phyloP scores from a whole-genome alignment of 2,888 invertebrate genomes.

The Phlogophora meticulosa region DNA sequence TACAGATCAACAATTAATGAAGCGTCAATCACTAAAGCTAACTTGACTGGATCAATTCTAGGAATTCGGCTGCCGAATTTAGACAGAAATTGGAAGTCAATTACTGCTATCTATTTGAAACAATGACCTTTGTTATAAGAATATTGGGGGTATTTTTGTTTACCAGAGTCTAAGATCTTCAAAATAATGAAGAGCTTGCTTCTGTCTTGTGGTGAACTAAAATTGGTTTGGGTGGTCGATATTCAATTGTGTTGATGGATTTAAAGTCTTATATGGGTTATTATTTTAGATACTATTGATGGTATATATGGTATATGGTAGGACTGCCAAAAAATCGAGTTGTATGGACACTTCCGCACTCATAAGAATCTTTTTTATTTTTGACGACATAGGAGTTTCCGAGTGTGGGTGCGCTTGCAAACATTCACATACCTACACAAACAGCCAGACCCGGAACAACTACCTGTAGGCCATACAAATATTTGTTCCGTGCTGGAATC shows the following conservation, averaged over 20 bases:
- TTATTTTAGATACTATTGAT: no score
- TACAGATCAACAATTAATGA: constrained; percentile 33
- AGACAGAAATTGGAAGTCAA: constrained; percentile 26
- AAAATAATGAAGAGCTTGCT: not conserved
- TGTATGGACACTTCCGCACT: no score
- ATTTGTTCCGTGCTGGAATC: no score
- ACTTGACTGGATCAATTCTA: constrained; percentile 18
- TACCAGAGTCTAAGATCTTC: not conserved
- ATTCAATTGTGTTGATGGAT: not conserved
- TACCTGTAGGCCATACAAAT: no score
- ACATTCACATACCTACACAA: no score
- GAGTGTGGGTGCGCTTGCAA: no score
- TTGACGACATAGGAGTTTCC: no score
- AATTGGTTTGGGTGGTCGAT: not conserved
- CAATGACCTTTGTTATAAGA: not conserved
- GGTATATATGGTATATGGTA: no score
- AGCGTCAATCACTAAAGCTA: constrained; percentile 25
- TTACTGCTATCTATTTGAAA: constrained; percentile 20
- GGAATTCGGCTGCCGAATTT: constrained; percentile 16
- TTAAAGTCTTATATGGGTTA: not conserved
- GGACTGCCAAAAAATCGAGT: no score
- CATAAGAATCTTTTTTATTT: no score
- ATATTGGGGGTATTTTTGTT: not conserved
- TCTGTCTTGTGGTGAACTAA: not conserved
- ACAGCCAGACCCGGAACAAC: no score